Percentiles rank a stretch among this genome's conserved stretches.
These are phyloP conservation scores for Tricholaema leucomelas DNA, from an alignment of 2,113 vertebrate species.

Conservation along the genomic window DNA sequence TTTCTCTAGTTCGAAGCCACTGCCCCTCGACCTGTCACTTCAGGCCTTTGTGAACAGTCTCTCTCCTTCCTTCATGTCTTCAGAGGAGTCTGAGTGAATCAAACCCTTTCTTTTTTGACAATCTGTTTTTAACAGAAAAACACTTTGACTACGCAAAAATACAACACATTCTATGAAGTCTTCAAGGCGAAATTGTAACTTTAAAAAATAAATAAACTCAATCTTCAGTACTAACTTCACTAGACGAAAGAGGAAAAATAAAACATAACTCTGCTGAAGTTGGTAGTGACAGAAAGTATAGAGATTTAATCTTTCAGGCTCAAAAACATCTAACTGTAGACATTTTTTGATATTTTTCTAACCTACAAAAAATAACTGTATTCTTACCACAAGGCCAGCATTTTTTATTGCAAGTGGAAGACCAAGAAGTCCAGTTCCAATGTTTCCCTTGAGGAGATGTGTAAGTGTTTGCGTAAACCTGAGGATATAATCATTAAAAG, in stretches of 20 bases:
- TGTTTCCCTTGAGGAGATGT: conserved; percentile 89
- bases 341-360: neutral
- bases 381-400: conserved; percentile 86
- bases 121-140: neutral
- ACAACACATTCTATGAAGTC: neutral
- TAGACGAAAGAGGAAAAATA: neutral
- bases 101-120: neutral
- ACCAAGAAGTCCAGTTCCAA: conserved; percentile 87
- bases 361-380: neutral
- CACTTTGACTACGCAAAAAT: neutral
- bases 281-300: neutral
- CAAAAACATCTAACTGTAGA: neutral
- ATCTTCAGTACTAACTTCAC: neutral
- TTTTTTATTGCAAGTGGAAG: conserved; percentile 89
- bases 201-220: neutral
- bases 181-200: neutral
- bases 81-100: neutral
- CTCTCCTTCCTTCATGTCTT: too few relatives aligned
- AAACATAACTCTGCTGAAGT: neutral
- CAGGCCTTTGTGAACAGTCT: too few relatives aligned
- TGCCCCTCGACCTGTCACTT: too few relatives aligned
- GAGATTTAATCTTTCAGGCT: neutral
- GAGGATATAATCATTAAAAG: neutral
- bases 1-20: too few relatives aligned
- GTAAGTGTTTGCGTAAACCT: conserved; percentile 87